These are phyloP conservation scores for Leptothorax acervorum DNA, from an alignment of 2,888 invertebrate genomes.

Conservation along the genomic window DNA sequence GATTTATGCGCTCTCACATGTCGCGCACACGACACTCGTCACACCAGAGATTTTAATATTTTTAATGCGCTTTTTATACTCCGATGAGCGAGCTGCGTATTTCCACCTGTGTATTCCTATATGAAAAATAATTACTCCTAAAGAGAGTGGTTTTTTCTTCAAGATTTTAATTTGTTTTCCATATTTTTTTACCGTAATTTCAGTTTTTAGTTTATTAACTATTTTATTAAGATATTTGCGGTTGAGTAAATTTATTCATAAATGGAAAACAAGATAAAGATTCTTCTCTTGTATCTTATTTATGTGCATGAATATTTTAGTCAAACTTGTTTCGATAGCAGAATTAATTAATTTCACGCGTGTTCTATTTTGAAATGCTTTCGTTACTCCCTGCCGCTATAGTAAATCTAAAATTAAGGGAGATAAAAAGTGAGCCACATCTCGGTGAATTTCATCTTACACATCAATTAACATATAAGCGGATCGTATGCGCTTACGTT, in stretches of 20 bases:
- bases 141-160: neutral
- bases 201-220: neutral
- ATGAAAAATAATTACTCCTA: neutral
- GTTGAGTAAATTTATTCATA: neutral
- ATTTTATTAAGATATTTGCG: neutral
- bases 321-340: neutral
- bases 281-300: neutral
- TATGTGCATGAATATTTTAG: slow-evolving; percentile 6
- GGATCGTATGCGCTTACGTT: slow-evolving; percentile 49
- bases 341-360: slow-evolving; percentile 6
- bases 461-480: slow-evolving; percentile 64
- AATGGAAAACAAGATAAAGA: neutral
- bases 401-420: neutral
- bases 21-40: slow-evolving; percentile 1
- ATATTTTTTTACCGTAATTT: neutral
- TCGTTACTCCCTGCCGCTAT: neutral
- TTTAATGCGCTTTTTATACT: slow-evolving; percentile 29
- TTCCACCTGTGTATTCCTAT: neutral
- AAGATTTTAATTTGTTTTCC: neutral
- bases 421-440: slow-evolving; percentile 49
- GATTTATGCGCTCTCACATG: slow-evolving; percentile 29
- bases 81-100: neutral
- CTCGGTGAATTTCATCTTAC: slow-evolving; percentile 73
- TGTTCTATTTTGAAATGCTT: neutral
- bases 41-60: slow-evolving; percentile 23